Percentiles rank a stretch among this genome's conserved stretches.
Conservation (phyloP, 2,797 vertebrate genomes). For the Karalla daura region DNA sequence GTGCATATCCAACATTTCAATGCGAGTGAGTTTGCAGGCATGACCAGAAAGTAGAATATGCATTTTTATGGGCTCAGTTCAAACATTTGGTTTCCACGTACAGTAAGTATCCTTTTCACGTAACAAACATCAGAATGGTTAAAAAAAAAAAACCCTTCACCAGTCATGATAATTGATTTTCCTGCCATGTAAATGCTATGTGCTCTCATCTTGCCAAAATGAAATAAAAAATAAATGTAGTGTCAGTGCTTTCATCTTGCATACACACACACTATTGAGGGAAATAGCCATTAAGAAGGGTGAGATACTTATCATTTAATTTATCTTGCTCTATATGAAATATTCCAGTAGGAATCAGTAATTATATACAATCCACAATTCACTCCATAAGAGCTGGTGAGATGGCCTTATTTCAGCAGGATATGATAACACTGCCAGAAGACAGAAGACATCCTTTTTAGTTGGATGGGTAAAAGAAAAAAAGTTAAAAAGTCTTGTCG, state of each 20-base stretch:
- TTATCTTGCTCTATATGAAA: conserved; percentile 77
- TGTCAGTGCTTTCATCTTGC: conserved; percentile 60
- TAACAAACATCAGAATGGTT: conserved; percentile 12
- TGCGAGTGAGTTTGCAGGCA: background rate
- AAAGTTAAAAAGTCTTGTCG: conserved; percentile 37
- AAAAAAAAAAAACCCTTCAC: conserved; percentile 34
- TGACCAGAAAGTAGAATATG: background rate
- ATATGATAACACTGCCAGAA: conserved; percentile 69
- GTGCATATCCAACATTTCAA: background rate
- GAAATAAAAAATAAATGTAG: conserved; percentile 55
- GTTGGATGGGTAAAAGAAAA: conserved; percentile 17
- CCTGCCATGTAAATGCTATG: conserved; percentile 27
- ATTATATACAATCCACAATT: conserved; percentile 77
- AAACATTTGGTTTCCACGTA: conserved; percentile 15
- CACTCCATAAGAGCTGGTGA: conserved; percentile 56
- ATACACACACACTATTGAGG: conserved; percentile 39
- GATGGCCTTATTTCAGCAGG: conserved; percentile 75
- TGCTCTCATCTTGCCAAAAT: conserved; percentile 47
- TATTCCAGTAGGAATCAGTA: conserved; percentile 77
- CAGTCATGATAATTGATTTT: conserved; percentile 63
- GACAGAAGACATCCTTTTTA: conserved; percentile 65
- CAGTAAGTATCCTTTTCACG: conserved; percentile 1
- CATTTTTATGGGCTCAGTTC: background rate
- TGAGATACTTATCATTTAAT: conserved; percentile 81
- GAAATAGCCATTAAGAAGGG: conserved; percentile 53